phyloP scores from a whole-genome alignment of 64 coral and sea anemone species.

The Acropora tenuis region DNA sequence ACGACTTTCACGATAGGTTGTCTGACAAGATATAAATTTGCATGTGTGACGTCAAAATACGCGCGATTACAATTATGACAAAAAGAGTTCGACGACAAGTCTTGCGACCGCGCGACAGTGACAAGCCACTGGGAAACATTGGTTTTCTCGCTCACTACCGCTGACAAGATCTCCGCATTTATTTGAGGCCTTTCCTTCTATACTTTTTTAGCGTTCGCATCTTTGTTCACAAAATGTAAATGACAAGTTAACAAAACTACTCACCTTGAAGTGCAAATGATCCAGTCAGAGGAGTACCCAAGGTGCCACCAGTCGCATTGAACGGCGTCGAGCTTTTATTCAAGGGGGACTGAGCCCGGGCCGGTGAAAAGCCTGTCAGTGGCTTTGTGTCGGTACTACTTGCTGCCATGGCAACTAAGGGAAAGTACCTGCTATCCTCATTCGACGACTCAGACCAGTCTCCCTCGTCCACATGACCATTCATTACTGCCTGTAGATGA shows the following conservation, averaged over 20 bases:
- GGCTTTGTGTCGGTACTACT: constrained; percentile 9
- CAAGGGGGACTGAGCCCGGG: constrained; percentile 60
- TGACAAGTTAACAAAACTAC: too few relatives aligned
- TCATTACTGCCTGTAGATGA: constrained; percentile 43
- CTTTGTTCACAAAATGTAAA: too few relatives aligned
- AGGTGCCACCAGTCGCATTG: constrained; percentile 44
- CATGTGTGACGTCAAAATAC: background rate
- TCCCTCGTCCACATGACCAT: constrained; percentile 71
- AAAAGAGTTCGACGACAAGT: too few relatives aligned
- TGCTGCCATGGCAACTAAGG: constrained; percentile 50
- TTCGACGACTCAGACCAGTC: constrained; percentile 94
- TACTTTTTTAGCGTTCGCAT: too few relatives aligned
- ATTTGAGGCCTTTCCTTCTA: too few relatives aligned
- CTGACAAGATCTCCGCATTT: background rate
- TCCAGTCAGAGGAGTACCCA: constrained; percentile 36
- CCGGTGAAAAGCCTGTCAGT: background rate
- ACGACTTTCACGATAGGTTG: too few relatives aligned
- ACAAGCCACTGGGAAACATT: background rate
- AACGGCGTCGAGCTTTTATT: constrained; percentile 15
- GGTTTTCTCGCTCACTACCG: background rate
- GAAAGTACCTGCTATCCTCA: constrained; percentile 42
- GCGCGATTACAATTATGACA: background rate
- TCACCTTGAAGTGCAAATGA: constrained; percentile 68
- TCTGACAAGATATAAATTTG: too few relatives aligned
- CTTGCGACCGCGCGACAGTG: too few relatives aligned